Percentiles rank a stretch among this genome's conserved stretches.
Evolutionary conservation across 1,140 invertebrate species (phyloP).

Genomic region (Drosophila yakuba): DNA sequence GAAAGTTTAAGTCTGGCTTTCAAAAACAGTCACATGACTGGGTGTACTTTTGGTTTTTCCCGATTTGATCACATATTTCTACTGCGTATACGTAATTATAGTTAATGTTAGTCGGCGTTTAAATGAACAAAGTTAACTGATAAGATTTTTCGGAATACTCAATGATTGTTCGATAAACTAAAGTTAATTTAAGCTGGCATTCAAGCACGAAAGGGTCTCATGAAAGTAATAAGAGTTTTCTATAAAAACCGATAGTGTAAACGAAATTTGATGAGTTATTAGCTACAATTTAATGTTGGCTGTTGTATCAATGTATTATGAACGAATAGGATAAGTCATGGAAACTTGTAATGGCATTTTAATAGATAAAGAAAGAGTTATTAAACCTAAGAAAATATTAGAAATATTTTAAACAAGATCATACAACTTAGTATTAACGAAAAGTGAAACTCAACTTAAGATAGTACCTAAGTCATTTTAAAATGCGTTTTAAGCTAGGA

Average conservation of each 20-base stretch:
- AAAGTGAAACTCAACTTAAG: conserved; percentile 10
- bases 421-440: conserved; percentile 9
- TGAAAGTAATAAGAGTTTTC: not conserved
- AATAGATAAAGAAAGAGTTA: conserved; percentile 12
- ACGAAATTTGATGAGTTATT: conserved; percentile 1
- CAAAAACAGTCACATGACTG: conserved; percentile 67
- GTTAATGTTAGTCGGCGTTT: not conserved
- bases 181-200: conserved; percentile 20
- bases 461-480: not conserved
- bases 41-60: conserved; percentile 70
- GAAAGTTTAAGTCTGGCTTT: conserved; percentile 66
- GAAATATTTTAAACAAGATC: conserved; percentile 14
- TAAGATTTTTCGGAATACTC: conserved; percentile 53
- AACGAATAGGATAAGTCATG: not conserved
- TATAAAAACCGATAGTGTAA: not conserved
- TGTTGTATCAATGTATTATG: conserved; percentile 39
- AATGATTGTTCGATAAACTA: conserved; percentile 7
- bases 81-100: conserved; percentile 70
- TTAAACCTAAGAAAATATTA: conserved; percentile 8
- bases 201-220: conserved; percentile 24
- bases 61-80: conserved; percentile 49
- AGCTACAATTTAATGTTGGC: conserved; percentile 37
- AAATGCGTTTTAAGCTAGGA: conserved; percentile 17
- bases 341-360: conserved; percentile 14
- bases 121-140: not conserved